phyloP scores from a whole-genome alignment of 2,113 vertebrate species.

The Psophia crepitans region DNA sequence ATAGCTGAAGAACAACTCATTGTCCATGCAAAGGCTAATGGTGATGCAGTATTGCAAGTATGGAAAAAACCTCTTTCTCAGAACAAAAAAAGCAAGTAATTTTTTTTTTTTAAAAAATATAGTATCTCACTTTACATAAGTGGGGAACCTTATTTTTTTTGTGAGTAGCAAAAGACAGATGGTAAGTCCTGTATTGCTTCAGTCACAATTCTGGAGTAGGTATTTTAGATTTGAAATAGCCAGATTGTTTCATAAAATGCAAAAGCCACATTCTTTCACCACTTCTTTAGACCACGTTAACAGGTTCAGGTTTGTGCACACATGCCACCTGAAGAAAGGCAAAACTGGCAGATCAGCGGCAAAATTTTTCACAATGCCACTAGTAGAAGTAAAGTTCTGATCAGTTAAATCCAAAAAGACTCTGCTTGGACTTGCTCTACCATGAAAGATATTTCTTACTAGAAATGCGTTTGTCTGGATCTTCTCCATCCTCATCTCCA shows the following conservation, averaged over 20 bases:
- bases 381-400: neutral
- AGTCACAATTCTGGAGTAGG: neutral
- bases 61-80: neutral
- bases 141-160: neutral
- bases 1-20: neutral
- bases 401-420: neutral
- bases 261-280: neutral
- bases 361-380: neutral
- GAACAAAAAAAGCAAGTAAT: neutral
- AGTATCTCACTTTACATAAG: neutral
- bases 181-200: neutral
- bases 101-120: neutral
- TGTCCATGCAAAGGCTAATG: neutral
- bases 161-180: neutral
- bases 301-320: neutral
- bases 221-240: neutral
- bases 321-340: neutral
- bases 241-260: neutral
- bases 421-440: neutral
- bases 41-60: neutral
- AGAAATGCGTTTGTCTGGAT: constrained; percentile 92
- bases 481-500: constrained; percentile 89
- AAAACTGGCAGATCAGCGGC: neutral
- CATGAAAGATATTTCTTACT: constrained; percentile 73
- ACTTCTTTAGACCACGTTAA: neutral